A percentile compares a stretch with the other conserved stretches of the same genome.
Evolutionary conservation across 2,888 invertebrate genomes (phyloP).

Genomic region (Steinernema carpocapsae): DNA sequence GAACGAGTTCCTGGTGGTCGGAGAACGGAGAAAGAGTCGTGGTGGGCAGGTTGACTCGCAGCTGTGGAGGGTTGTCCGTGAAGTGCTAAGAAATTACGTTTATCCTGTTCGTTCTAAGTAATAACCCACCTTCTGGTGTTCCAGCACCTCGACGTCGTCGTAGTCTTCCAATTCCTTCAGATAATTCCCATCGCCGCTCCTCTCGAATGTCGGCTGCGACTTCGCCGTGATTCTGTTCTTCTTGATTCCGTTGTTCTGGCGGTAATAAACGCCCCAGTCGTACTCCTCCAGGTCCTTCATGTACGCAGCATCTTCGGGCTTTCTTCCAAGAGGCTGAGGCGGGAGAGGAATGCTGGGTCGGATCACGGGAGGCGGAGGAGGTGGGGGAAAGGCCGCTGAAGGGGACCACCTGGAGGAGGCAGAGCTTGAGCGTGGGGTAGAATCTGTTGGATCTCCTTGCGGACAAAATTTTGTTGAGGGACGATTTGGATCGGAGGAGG

Average conservation of each 20-base stretch:
- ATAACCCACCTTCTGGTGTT: conserved; percentile 14
- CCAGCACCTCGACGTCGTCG: conserved; percentile 14
- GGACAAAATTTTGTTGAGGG: neutral
- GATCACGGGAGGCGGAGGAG: neutral
- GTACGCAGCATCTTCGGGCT: conserved; percentile 36
- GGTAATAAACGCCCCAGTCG: conserved; percentile 34
- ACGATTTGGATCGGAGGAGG: neutral
- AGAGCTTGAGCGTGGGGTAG: conserved; percentile 6
- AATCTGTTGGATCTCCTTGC: neutral
- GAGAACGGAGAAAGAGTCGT: neutral
- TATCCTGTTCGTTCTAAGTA: no score
- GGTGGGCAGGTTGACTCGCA: conserved; percentile 25
- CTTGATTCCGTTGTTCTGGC: neutral
- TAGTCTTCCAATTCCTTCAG: conserved; percentile 17
- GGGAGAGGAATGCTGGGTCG: conserved; percentile 15
- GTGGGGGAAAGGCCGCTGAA: neutral
- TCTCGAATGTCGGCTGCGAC: conserved; percentile 28
- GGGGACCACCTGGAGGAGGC: neutral
- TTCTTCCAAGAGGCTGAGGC: conserved; percentile 37
- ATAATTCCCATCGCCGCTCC: neutral
- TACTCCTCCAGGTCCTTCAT: conserved; percentile 38
- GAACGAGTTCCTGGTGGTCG: conserved; percentile 16
- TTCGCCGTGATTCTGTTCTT: neutral
- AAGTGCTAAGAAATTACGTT: conserved; percentile 18
- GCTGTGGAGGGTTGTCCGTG: conserved; percentile 38